A percentile compares a stretch with the other conserved stretches of the same genome.
Conservation (phyloP, 2,797 vertebrate species). For the Chelon labrosus region DNA sequence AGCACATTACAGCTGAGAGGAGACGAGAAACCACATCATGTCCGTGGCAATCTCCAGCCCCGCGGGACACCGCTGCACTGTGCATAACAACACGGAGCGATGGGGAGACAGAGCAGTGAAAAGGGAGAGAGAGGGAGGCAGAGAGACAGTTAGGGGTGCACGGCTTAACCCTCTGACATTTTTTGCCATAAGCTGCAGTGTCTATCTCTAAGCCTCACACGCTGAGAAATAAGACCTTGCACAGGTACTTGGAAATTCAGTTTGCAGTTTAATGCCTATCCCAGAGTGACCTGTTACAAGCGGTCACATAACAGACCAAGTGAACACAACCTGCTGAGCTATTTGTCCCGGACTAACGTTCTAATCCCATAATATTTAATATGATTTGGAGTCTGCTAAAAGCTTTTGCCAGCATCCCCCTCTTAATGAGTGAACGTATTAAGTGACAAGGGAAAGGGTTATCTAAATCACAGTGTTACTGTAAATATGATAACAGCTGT, state of each 20-base stretch:
- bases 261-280: constrained; percentile 47
- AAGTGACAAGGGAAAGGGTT: constrained; percentile 1
- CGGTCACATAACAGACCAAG: constrained; percentile 35
- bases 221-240: constrained; percentile 45
- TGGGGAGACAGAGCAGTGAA: constrained; percentile 40
- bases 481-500: neutral
- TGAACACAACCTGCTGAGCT: constrained; percentile 49
- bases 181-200: constrained; percentile 55
- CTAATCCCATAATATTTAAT: constrained; percentile 51
- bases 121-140: constrained; percentile 35
- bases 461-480: neutral
- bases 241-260: constrained; percentile 57
- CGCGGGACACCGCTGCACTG: constrained; percentile 43
- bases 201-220: constrained; percentile 54
- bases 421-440: constrained; percentile 41
- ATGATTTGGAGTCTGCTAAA: constrained; percentile 47
- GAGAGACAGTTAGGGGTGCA: neutral
- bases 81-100: constrained; percentile 67
- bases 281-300: constrained; percentile 58
- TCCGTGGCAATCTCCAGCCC: constrained; percentile 61
- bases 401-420: constrained; percentile 31
- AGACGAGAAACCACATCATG: constrained; percentile 66
- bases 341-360: constrained; percentile 47
- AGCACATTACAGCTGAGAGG: constrained; percentile 56
- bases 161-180: constrained; percentile 68